Evolutionary conservation across 2,888 invertebrate genomes (phyloP).

Genomic region (Vandiemenella viatica): DNA sequence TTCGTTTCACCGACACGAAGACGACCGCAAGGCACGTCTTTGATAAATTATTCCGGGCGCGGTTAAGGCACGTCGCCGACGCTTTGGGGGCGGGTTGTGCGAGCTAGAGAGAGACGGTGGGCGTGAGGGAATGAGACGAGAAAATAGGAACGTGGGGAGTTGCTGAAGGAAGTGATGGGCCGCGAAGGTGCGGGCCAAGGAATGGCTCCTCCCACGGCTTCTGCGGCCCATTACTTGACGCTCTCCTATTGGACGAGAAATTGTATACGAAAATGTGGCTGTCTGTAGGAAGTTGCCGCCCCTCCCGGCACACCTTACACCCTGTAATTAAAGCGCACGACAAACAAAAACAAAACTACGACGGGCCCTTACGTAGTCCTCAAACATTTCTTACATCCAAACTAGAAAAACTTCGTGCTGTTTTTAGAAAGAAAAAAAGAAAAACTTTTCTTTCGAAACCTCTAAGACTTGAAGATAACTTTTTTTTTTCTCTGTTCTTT

Average conservation of each 20-base stretch:
- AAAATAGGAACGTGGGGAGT: slow-evolving; percentile 5
- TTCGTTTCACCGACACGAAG: no score
- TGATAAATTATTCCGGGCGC: no score
- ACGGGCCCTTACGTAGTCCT: no score
- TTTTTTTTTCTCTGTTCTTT: no score
- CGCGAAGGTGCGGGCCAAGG: slow-evolving; percentile 3
- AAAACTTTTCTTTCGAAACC: no score
- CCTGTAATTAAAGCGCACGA: no score
- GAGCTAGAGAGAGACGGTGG: not conserved
- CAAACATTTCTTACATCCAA: no score
- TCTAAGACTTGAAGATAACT: no score
- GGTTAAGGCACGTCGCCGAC: not conserved
- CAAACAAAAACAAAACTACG: no score
- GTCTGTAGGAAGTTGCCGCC: not conserved
- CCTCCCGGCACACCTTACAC: not conserved
- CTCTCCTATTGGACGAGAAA: slow-evolving; percentile 10
- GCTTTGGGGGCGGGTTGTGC: not conserved
- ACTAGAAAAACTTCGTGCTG: no score
- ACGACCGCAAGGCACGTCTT: no score
- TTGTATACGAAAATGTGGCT: slow-evolving; percentile 9
- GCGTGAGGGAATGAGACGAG: slow-evolving; percentile 2
- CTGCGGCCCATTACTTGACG: slow-evolving; percentile 7
- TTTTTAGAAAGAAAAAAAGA: no score
- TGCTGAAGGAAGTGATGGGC: slow-evolving; percentile 1
- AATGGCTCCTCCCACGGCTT: slow-evolving; percentile 1